Percentiles rank a stretch among this genome's conserved stretches.
Conservation (phyloP, 2,797 vertebrate genomes). For the Macroramphosus scolopax region DNA sequence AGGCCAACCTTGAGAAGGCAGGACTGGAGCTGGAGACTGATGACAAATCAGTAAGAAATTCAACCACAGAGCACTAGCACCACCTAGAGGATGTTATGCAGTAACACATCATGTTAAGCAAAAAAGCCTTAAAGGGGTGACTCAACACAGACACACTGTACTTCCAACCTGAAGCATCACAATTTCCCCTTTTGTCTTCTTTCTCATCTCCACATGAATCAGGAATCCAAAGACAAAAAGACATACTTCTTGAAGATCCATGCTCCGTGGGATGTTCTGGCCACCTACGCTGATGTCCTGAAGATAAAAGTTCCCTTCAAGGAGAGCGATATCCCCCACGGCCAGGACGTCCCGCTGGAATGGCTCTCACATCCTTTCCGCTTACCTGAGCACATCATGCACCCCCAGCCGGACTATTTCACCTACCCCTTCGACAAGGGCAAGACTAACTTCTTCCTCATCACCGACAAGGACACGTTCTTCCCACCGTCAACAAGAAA, state of each 20-base stretch:
- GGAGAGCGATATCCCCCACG: slow-evolving; percentile 79
- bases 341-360: slow-evolving; percentile 70
- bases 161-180: not conserved
- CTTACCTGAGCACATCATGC: slow-evolving; percentile 83
- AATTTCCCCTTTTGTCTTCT: not conserved
- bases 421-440: slow-evolving; percentile 88
- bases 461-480: slow-evolving; percentile 83
- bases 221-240: slow-evolving; percentile 92
- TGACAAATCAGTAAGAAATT: slow-evolving; percentile 84
- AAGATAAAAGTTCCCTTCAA: slow-evolving; percentile 94
- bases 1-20: slow-evolving; percentile 84
- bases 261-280: slow-evolving; percentile 90
- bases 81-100: slow-evolving; percentile 47
- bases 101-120: slow-evolving; percentile 23
- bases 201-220: not conserved
- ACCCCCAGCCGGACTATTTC: slow-evolving; percentile 87
- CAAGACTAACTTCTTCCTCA: slow-evolving; percentile 91
- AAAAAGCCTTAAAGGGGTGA: slow-evolving; percentile 54
- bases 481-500: slow-evolving; percentile 90
- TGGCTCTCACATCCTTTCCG: slow-evolving; percentile 80
- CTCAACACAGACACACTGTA: not conserved
- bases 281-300: slow-evolving; percentile 88
- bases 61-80: slow-evolving; percentile 13
- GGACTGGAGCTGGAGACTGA: slow-evolving; percentile 91
- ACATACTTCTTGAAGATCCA: slow-evolving; percentile 96